phyloP scores from a whole-genome alignment of 2,888 invertebrate genomes.

The Tipula lateralis region DNA sequence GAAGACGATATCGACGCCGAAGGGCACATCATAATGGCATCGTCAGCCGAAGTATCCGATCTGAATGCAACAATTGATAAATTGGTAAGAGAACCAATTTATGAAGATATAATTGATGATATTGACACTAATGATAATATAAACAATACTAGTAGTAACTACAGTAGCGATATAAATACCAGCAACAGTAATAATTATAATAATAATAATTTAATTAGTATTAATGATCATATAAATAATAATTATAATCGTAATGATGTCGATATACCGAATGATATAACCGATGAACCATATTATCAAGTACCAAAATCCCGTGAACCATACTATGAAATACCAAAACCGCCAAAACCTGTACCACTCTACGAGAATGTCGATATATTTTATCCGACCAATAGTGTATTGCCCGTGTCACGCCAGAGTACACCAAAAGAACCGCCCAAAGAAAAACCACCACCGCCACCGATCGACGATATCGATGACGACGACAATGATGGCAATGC shows the following conservation, averaged over 20 bases:
- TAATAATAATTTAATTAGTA: slow-evolving; percentile 42
- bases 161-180: slow-evolving; percentile 35
- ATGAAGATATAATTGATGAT: slow-evolving; percentile 48
- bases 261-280: slow-evolving; percentile 33
- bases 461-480: slow-evolving; percentile 51
- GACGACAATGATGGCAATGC: slow-evolving; percentile 52
- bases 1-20: slow-evolving; percentile 41
- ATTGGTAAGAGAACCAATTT: slow-evolving; percentile 46
- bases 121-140: slow-evolving; percentile 36
- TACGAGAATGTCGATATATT: slow-evolving; percentile 61
- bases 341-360: slow-evolving; percentile 52
- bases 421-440: slow-evolving; percentile 65
- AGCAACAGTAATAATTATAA: slow-evolving; percentile 38
- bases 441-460: slow-evolving; percentile 81
- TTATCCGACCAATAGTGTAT: slow-evolving; percentile 37
- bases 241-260: slow-evolving; percentile 39
- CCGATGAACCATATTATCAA: slow-evolving; percentile 47
- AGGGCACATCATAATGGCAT: neutral
- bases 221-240: slow-evolving; percentile 39
- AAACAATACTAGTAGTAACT: slow-evolving; percentile 39
- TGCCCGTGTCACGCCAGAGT: neutral
- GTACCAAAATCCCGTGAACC: slow-evolving; percentile 48
- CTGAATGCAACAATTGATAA: neutral
- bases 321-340: slow-evolving; percentile 48
- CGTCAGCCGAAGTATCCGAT: slow-evolving; percentile 35